Base-by-base conservation (phyloP, 2,797 vertebrate genomes). In the Paguma larvata region DNA sequence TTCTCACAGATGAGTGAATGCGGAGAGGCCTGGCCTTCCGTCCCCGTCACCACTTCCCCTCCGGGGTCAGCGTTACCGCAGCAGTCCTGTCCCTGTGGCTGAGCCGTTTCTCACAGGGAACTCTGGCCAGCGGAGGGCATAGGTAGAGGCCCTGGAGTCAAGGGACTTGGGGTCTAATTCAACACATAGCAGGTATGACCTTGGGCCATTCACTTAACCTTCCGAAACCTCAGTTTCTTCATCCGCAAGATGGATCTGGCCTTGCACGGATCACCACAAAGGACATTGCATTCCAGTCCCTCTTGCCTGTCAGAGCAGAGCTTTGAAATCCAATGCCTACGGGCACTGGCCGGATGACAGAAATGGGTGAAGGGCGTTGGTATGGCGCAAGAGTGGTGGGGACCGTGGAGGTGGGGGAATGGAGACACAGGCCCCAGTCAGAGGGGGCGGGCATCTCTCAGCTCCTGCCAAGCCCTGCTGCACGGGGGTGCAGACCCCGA, bases 21-120 rank as follows among this genome's bases (percentile, higher is more conserved):
- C 25, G 87, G 62, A 62, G 80, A 89, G 72, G 38, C 68, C 96
- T 95, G 94, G 83, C 48, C 87, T 98, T 97, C 97, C 78, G 95
- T 91, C 75, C 75, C 34, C 38, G 92, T 97, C 7, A 96, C 97
- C 94, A 98, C 98, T 98, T 98, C 98, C 98, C 91, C 90, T 97
- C 90, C 56, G 23, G 23, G 23, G 97, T 83, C 80, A 80, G 53
- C 25, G 2, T 38, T 85, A 87, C 89, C 80, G 94, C 93, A 59
- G 1, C 4, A 19, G 32, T 87, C 86, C 89, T 73, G 48, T 41
- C 70, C 92, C 63, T 82, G 34, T 4, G 0, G 48, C 67, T 75
- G 68, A 88, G n/a, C 48, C 75, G 4, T 86, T 90, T 90, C 82
- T 96, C 27, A 88, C 13, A 15, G 30, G 19, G 62, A 59, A 62